Evolutionary conservation across 2,797 vertebrate species (phyloP), one percentile per base, ranked within the genome.

Genomic region (Megalops cyprinoides): DNA sequence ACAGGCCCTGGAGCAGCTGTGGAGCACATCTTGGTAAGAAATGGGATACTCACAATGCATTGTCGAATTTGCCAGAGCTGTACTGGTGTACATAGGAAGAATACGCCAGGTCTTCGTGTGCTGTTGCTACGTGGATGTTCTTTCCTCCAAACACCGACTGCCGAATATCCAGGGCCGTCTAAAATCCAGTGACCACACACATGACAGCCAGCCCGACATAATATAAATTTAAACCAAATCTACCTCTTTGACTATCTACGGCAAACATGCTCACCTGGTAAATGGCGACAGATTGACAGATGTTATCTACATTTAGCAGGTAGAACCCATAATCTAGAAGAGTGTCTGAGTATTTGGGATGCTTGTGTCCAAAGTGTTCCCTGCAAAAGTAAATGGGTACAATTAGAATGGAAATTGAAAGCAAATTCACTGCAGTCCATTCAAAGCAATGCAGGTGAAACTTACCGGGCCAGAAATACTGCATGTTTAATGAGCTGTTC

Each of bases 71-170:
- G 81, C 98, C 98, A 89, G 98, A 99, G 92, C 98, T 99, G 91
- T 99, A 99, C 91, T 99, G 98, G 92, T 99, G 98, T 87, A 99
- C 98, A 0, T 99, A 99, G 0, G 98, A 99, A 9, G 98, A 99
- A 82, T 99, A 99, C 6, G 98, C 98, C 87, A 99, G 90, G 87
- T 99, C 98, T 91, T 99, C 98, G 34, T 99, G 98, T 78, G 98
- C 98, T 44, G 97, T 99, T 79, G 98, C 98, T 82, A 99, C 98
- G 0, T 99, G 98, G 87, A 99, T 99, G 90, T 99, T 99, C 93
- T 99, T 99, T 76, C 98, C 98, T 79, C 98, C 98, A 83, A 99
- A 99, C 18, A 99, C 98, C 0, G 98, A 99, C 95, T 99, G 98
- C 89, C 98, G 95, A 89, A 99, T 99, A 90, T 99, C 97, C 28